Percentiles rank a stretch among this genome's conserved stretches.
These are phyloP conservation scores for Troglohyphantes excavatus DNA, from an alignment of 2,888 invertebrate genomes.

Conservation along the genomic window DNA sequence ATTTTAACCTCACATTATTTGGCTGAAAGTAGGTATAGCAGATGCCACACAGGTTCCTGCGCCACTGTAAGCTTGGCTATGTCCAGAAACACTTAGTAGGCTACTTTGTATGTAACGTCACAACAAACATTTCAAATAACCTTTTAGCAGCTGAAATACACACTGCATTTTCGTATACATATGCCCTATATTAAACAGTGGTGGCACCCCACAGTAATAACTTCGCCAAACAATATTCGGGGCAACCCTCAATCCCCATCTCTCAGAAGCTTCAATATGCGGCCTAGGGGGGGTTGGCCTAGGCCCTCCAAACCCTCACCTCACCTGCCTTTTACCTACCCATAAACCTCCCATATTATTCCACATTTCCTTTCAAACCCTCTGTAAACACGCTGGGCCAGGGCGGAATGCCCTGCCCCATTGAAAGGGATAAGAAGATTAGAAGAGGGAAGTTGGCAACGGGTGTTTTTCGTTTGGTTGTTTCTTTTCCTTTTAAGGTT, in stretches of 20 bases:
- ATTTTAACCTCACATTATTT: too few relatives aligned
- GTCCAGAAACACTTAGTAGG: too few relatives aligned
- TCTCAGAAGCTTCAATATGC: constrained; percentile 64
- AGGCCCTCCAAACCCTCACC: constrained; percentile 62
- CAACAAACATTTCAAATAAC: too few relatives aligned
- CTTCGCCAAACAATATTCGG: constrained; percentile 42
- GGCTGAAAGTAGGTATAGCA: too few relatives aligned
- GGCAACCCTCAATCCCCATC: constrained; percentile 24
- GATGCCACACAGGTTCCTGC: too few relatives aligned
- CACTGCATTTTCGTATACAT: too few relatives aligned
- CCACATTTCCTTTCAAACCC: constrained; percentile 66
- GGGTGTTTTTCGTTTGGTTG: constrained; percentile 16
- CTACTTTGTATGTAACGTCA: too few relatives aligned
- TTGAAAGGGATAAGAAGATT: constrained; percentile 59
- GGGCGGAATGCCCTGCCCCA: constrained; percentile 58
- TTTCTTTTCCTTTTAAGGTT: neutral
- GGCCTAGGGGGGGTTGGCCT: constrained; percentile 53
- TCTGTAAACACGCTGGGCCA: constrained; percentile 58
- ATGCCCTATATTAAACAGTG: too few relatives aligned
- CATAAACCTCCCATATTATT: constrained; percentile 69
- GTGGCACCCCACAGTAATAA: constrained; percentile 44
- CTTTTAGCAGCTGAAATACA: too few relatives aligned
- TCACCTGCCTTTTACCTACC: constrained; percentile 68
- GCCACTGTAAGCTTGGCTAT: too few relatives aligned
- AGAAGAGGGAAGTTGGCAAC: constrained; percentile 50